Conservation (phyloP, 92 coral and sea anemone genomes). For the Parazoanthus swiftii region DNA sequence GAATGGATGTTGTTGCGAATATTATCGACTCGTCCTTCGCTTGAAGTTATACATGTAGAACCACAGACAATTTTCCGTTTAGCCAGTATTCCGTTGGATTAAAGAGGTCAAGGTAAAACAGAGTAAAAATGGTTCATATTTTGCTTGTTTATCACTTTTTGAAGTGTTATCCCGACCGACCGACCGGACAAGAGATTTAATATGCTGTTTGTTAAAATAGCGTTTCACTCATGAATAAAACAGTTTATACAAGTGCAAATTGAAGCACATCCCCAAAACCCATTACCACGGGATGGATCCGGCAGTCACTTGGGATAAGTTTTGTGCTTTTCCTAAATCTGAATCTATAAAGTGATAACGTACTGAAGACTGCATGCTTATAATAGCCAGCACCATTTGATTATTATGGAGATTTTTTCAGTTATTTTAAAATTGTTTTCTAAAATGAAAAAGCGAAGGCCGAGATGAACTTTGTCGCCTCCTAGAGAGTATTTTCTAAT, state of each 20-base stretch:
- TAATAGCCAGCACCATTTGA: neutral
- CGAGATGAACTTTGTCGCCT: neutral
- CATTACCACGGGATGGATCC: neutral
- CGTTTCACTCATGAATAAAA: neutral
- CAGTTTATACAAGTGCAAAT: no score
- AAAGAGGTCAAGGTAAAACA: neutral
- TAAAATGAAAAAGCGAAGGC: neutral
- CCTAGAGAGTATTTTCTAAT: neutral
- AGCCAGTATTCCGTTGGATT: neutral
- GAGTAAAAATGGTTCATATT: no score
- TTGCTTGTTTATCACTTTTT: neutral
- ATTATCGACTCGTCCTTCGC: neutral
- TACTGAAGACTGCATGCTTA: neutral
- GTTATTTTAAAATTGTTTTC: neutral
- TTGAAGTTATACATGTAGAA: neutral
- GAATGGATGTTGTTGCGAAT: neutral
- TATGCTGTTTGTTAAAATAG: no score
- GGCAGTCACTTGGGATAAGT: neutral
- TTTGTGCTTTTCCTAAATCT: no score
- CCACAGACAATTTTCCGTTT: neutral
- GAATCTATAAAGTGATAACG: neutral
- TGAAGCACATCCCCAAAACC: neutral
- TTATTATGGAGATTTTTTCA: no score
- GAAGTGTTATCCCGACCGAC: neutral
- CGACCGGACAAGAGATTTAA: neutral